A percentile compares a stretch with the other conserved stretches of the same genome.
These are phyloP conservation scores for Hemiprocne comata DNA, from an alignment of 2,113 vertebrate species.

Conservation along the genomic window DNA sequence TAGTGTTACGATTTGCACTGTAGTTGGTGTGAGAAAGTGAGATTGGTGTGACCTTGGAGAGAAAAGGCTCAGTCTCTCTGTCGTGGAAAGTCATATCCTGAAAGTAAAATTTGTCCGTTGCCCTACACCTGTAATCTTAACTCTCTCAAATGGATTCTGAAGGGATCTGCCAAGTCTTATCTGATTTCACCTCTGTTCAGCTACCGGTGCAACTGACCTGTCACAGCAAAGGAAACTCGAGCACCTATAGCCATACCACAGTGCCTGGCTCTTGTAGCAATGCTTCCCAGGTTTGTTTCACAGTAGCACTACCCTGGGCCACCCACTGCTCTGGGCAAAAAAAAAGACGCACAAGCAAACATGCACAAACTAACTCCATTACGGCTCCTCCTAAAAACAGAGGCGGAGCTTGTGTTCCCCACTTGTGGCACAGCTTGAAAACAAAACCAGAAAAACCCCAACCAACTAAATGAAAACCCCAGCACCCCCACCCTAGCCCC, in stretches of 20 bases:
- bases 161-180: not conserved
- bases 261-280: rapidly evolving
- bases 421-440: not conserved
- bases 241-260: not conserved
- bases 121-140: not conserved
- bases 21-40: not conserved
- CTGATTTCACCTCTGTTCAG: not conserved
- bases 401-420: not conserved
- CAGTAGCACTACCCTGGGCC: not conserved
- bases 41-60: not conserved
- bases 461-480: not conserved
- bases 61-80: not conserved
- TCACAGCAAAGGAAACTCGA: not conserved
- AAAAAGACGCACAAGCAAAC: not conserved
- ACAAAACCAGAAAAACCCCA: not conserved
- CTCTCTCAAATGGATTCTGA: not conserved
- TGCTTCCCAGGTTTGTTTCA: rapidly evolving
- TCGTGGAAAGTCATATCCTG: not conserved
- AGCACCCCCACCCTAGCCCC: not conserved
- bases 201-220: not conserved
- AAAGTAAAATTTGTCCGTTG: not conserved
- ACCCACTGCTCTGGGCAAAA: not conserved
- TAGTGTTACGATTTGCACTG: not conserved
- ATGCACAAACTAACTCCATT: not conserved
- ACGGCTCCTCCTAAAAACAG: not conserved